Evolutionary conservation across 2,888 invertebrate genomes (phyloP).

Genomic region (Phragmatobia fuliginosa): DNA sequence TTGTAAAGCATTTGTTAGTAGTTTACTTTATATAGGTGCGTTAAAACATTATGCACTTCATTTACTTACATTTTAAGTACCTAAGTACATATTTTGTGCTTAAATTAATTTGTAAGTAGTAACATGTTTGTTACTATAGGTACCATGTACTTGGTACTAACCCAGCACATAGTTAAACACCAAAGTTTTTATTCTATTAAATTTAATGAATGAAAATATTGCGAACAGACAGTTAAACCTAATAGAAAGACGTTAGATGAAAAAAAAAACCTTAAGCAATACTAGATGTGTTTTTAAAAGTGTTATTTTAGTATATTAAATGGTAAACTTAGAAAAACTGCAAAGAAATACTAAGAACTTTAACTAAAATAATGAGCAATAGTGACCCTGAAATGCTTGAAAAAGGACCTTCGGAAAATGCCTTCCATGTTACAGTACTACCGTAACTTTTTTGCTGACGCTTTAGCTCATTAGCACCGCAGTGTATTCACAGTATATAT

Average conservation of each 20-base stretch:
- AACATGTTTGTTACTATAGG: neutral
- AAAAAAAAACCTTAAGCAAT: too few relatives aligned
- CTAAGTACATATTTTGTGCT: neutral
- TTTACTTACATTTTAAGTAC: neutral
- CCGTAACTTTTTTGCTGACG: neutral
- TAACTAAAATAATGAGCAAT: neutral
- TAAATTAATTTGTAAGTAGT: neutral
- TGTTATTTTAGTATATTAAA: too few relatives aligned
- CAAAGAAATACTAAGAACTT: neutral
- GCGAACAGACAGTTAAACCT: too few relatives aligned
- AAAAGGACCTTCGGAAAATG: neutral
- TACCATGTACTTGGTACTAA: neutral
- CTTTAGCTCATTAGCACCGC: constrained; percentile 10
- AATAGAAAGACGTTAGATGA: too few relatives aligned
- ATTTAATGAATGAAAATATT: neutral
- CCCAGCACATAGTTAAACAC: neutral
- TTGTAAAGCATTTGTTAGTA: neutral
- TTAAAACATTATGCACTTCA: neutral
- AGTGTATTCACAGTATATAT: constrained; percentile 29
- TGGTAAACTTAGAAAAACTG: neutral
- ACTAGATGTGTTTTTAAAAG: too few relatives aligned
- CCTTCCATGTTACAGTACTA: neutral
- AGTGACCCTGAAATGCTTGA: neutral
- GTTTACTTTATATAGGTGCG: neutral
- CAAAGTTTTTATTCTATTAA: neutral